Evolutionary conservation across 2,888 invertebrate species (phyloP).

Genomic region (Drosophila sordidapex): DNA sequence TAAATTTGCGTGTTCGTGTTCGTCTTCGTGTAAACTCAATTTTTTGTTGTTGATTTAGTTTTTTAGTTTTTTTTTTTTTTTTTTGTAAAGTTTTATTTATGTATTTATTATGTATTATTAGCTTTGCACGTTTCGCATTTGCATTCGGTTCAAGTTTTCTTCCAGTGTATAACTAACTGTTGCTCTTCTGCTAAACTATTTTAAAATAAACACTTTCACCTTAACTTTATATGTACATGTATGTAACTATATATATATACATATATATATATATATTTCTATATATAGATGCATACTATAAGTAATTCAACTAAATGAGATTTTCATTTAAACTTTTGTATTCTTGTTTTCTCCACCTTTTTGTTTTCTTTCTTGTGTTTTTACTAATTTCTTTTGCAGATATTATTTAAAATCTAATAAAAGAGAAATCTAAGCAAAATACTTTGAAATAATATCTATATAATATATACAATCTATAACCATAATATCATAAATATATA

Average conservation of each 20-base stretch:
- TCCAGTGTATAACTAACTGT: slow-evolving; percentile 1
- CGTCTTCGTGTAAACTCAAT: background rate
- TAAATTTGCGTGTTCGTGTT: slow-evolving; percentile 1
- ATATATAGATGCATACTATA: slow-evolving; percentile 2
- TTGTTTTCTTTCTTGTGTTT: slow-evolving; percentile 56
- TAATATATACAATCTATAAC: slow-evolving; percentile 27
- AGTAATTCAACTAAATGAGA: slow-evolving; percentile 18
- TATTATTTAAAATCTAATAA: slow-evolving; percentile 77
- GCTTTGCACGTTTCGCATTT: slow-evolving; percentile 17
- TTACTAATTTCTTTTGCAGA: slow-evolving; percentile 77
- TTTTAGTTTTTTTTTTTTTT: background rate
- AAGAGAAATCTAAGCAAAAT: slow-evolving; percentile 56
- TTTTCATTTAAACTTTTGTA: slow-evolving; percentile 54
- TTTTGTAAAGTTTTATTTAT: background rate
- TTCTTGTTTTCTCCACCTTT: slow-evolving; percentile 40
- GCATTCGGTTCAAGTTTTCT: slow-evolving; percentile 9
- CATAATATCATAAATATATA: slow-evolving; percentile 18
- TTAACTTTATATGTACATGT: background rate
- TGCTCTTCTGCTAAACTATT: background rate
- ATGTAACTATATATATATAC: background rate
- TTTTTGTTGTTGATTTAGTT: background rate
- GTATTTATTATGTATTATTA: slow-evolving; percentile 6
- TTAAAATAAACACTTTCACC: background rate
- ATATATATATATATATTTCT: background rate
- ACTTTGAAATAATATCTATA: slow-evolving; percentile 48